Percentiles rank a stretch among this genome's conserved stretches.
phyloP scores from a whole-genome alignment of 2,797 vertebrate species.

The Champsocephalus esox region DNA sequence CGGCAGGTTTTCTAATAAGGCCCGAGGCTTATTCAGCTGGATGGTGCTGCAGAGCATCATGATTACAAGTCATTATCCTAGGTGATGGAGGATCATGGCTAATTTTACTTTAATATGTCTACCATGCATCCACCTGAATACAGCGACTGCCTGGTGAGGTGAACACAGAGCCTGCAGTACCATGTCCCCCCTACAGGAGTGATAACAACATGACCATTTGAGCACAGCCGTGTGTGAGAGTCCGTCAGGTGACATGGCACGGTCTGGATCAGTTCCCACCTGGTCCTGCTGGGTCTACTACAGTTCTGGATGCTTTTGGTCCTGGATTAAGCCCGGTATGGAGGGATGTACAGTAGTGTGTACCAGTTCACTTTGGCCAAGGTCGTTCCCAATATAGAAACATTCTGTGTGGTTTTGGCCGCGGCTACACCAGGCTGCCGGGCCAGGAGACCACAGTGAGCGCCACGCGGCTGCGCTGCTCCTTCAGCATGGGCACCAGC shows the following conservation, averaged over 20 bases:
- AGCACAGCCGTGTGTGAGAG: constrained; percentile 78
- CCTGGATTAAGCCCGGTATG: constrained; percentile 77
- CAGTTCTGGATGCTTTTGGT: constrained; percentile 80
- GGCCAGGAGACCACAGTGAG: constrained; percentile 98
- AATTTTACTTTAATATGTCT: constrained; percentile 35
- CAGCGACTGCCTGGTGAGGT: constrained; percentile 74
- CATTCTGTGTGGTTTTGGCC: constrained; percentile 51
- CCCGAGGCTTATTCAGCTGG: constrained; percentile 78
- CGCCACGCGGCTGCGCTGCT: constrained; percentile 96
- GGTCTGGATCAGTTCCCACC: constrained; percentile 71
- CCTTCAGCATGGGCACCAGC: constrained; percentile 97
- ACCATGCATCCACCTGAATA: constrained; percentile 74
- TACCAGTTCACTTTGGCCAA: constrained; percentile 76
- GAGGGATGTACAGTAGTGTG: constrained; percentile 72
- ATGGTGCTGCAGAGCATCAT: constrained; percentile 61
- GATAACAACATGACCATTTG: constrained; percentile 78
- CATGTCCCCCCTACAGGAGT: constrained; percentile 58
- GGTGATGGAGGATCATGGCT: constrained; percentile 60
- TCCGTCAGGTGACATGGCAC: constrained; percentile 75
- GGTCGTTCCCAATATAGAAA: constrained; percentile 73
- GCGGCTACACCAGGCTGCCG: constrained; percentile 92
- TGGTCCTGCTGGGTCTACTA: constrained; percentile 73
- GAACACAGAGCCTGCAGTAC: constrained; percentile 71
- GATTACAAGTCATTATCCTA: constrained; percentile 57
- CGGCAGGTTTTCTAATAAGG: constrained; percentile 84